Base-by-base conservation (phyloP, 2,797 vertebrate species). In the Arnoldichthys spilopterus region DNA sequence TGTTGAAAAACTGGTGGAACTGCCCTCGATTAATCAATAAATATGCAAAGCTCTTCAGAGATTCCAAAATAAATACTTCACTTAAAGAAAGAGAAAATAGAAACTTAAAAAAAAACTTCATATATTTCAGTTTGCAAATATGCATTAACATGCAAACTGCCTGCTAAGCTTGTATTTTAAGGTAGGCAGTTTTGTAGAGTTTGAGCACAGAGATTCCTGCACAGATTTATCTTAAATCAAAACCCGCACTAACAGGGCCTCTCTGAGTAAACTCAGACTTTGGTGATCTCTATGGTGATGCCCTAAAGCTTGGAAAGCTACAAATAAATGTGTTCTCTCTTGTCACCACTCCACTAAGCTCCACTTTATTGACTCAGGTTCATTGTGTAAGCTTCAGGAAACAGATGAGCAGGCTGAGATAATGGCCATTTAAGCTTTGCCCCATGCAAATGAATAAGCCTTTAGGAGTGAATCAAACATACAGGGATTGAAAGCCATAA, bases 351-450 rank as follows among this genome's bases (percentile, higher is more conserved):
- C 62, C 78, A 85, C 74, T 77, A 64, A 76, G 30, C 71, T 24
- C 47, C 45, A 71, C 47, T 66, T 73, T 43, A 83, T 75, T 79
- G 49, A 68, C 68, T 78, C 54, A n/a, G 6, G 78, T 64, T 67
- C 59, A 70, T 86, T 80, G 78, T 72, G 62, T 66, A 85, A 86
- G 63, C 40, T 47, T 80, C 9, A 53, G 32, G 24, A 80, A 78
- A 84, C 72, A 84, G 68, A 72, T 62, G 62, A 73, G 49, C 20
- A 47, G 70, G 53, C 3, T 76, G 45, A 82, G 72, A 78, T 83
- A 82, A 82, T 81, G 71, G 53, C 64, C 34, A 40, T n/a, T 1
- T 86, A 85, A 80, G 88, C 88, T 88, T 88, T 86, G 81, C 61
- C 61, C 86, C 53, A 13, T 20, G 20, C 32, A 71, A 75, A 72